Conservation (phyloP, 2,888 invertebrate genomes). For the Ashinkailepas kermadecensis region DNA sequence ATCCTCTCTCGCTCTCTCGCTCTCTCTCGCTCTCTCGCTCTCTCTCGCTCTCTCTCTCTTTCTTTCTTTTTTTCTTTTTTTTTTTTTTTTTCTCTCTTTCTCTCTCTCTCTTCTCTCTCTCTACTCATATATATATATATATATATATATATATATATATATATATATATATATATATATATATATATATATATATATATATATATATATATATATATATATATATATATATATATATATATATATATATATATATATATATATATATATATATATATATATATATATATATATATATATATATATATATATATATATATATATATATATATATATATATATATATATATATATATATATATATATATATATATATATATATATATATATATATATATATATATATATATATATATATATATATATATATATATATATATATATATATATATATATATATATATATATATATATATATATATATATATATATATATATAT, state of each 20-base stretch:
- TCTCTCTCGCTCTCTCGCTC: too few species aligned
- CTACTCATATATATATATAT: too few species aligned
- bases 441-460: too few species aligned
- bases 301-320: background rate
- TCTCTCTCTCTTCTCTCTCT: too few species aligned
- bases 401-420: background rate
- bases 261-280: background rate
- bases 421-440: background rate
- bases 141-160: background rate
- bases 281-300: background rate
- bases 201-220: background rate
- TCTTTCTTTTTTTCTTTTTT: too few species aligned
- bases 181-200: background rate
- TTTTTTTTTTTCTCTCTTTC: too few species aligned
- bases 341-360: background rate
- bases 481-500: too few species aligned
- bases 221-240: background rate
- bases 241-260: background rate
- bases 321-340: background rate
- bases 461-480: too few species aligned
- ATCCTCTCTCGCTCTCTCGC: too few species aligned
- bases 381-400: background rate
- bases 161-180: background rate
- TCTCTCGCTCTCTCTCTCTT: too few species aligned
- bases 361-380: background rate